Evolutionary conservation across 2,797 vertebrate genomes (phyloP).

Genomic region (Carcharodon carcharias): DNA sequence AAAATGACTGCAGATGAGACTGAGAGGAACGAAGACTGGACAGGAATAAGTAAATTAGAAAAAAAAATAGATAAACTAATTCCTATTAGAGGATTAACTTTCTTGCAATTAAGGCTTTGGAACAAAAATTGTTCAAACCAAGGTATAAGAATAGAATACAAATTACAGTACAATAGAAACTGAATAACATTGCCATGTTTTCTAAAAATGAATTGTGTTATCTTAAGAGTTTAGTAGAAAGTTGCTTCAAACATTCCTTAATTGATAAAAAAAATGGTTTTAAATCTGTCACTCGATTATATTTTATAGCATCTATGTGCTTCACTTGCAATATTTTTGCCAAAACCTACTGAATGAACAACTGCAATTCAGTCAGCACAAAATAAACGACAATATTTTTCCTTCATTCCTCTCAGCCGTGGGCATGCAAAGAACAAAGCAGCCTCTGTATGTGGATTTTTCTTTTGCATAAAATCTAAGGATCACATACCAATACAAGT

Average conservation of each 20-base stretch:
- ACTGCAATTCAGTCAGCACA: conserved; percentile 19
- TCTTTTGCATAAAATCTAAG: background rate
- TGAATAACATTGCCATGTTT: background rate
- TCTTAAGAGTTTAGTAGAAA: background rate
- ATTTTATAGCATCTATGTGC: background rate
- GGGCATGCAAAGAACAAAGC: conserved; percentile 1
- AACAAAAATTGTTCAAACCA: background rate
- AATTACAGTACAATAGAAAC: background rate
- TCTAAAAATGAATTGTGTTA: background rate
- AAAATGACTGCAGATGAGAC: background rate
- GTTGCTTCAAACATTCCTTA: conserved; percentile 37
- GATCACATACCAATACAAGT: background rate
- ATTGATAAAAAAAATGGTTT: conserved; percentile 55
- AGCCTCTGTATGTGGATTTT: background rate
- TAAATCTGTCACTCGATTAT: conserved; percentile 41
- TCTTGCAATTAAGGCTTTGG: too few species aligned
- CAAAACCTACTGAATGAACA: conserved; percentile 14
- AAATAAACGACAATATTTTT: conserved; percentile 32
- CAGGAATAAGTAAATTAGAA: background rate
- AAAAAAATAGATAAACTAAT: background rate
- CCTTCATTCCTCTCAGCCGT: conserved; percentile 24
- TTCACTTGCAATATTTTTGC: conserved; percentile 30
- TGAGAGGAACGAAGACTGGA: background rate
- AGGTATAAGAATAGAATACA: background rate
- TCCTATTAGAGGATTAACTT: conserved; percentile 53